These are phyloP conservation scores for Gymnodraco acuticeps DNA, from an alignment of 2,797 vertebrate genomes.

Conservation along the genomic window DNA sequence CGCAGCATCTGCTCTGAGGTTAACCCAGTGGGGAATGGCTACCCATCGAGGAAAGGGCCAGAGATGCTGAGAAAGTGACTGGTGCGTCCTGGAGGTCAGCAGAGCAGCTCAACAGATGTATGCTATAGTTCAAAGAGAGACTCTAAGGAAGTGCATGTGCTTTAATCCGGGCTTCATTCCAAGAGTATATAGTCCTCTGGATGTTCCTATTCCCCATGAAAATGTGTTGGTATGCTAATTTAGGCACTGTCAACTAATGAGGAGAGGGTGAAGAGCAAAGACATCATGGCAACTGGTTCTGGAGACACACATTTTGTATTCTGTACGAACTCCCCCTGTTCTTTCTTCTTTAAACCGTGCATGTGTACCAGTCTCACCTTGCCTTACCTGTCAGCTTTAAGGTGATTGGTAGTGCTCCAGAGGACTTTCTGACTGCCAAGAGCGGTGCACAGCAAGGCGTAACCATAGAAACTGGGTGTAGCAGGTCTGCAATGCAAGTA, in stretches of 20 bases:
- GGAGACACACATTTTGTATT: conserved; percentile 30
- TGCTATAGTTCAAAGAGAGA: conserved; percentile 36
- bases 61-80: conserved; percentile 62
- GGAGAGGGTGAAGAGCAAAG: conserved; percentile 14
- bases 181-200: conserved; percentile 6
- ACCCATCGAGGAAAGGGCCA: conserved; percentile 58
- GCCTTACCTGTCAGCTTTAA: conserved; percentile 34
- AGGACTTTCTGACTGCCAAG: conserved; percentile 17
- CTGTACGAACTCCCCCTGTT: conserved; percentile 19
- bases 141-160: neutral
- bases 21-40: conserved; percentile 57
- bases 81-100: conserved; percentile 60
- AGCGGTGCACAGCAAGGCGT: conserved; percentile 34
- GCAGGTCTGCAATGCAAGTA: conserved; percentile 27
- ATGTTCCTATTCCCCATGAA: conserved; percentile 25
- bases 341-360: conserved; percentile 25
- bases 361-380: conserved; percentile 24
- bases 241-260: conserved; percentile 37
- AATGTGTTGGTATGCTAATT: conserved; percentile 26
- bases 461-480: conserved; percentile 64
- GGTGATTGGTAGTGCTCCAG: conserved; percentile 20
- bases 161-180: conserved; percentile 21
- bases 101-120: conserved; percentile 61
- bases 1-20: conserved; percentile 53
- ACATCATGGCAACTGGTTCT: conserved; percentile 39